Percentiles rank a stretch among this genome's conserved stretches.
These are phyloP conservation scores for Sarcoramphus papa DNA, from an alignment of 2,797 vertebrate genomes.

Conservation along the genomic window DNA sequence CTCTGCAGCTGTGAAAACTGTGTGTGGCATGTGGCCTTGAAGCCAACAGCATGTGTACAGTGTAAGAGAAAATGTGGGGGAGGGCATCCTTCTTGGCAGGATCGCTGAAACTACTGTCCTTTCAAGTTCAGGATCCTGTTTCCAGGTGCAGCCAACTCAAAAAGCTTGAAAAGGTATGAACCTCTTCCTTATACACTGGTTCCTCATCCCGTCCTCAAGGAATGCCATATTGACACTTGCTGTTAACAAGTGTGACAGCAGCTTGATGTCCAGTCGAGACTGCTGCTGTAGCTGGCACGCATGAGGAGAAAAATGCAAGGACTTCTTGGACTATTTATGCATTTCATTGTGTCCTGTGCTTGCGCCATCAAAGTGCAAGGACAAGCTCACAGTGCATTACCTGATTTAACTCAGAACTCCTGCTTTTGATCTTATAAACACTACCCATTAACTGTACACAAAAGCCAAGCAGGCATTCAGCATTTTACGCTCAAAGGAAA, in stretches of 20 bases:
- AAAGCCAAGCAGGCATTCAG: not conserved
- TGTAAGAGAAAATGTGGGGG: not conserved
- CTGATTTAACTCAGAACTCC: not conserved
- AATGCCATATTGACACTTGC: not conserved
- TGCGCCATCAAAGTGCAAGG: not conserved
- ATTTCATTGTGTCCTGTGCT: not conserved
- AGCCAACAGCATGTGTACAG: not conserved
- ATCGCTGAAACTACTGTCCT: not conserved
- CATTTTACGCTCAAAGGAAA: not conserved
- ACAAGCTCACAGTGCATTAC: not conserved
- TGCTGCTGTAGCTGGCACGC: not conserved
- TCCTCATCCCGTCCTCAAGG: not conserved
- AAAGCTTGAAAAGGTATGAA: not conserved
- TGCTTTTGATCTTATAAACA: not conserved
- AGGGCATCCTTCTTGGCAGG: not conserved
- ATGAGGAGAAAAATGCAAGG: not conserved
- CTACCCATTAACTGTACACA: not conserved
- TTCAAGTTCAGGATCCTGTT: not conserved
- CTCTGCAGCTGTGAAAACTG: not conserved
- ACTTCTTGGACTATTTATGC: not conserved
- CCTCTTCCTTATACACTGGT: not conserved
- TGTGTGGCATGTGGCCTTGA: not conserved
- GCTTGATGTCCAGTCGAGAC: not conserved
- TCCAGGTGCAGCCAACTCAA: not conserved
- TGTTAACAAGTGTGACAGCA: not conserved